These are phyloP conservation scores for Leucoraja ocellata DNA, from an alignment of 2,797 vertebrate species.

Conservation along the genomic window DNA sequence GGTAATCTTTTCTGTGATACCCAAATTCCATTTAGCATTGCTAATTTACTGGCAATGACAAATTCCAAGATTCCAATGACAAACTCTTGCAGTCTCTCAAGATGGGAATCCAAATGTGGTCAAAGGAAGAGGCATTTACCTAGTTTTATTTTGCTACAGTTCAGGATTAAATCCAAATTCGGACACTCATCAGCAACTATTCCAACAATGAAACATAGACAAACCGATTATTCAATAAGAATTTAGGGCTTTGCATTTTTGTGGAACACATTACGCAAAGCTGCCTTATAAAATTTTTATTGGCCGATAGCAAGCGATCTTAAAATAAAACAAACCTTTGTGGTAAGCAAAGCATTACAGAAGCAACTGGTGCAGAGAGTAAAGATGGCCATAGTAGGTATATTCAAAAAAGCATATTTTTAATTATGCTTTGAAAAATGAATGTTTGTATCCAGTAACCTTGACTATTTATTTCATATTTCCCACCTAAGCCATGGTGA, in stretches of 20 bases:
- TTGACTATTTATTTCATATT: not conserved
- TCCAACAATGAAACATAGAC: not conserved
- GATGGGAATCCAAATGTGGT: not conserved
- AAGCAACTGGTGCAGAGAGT: not conserved
- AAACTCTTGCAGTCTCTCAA: not conserved
- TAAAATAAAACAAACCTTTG: not conserved
- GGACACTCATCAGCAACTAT: not conserved
- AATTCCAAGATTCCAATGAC: not conserved
- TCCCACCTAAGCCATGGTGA: not conserved
- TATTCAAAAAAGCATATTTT: not conserved
- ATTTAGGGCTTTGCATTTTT: not conserved
- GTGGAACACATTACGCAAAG: too few relatives aligned
- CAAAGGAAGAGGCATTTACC: not conserved
- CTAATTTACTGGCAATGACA: not conserved
- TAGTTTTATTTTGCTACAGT: not conserved
- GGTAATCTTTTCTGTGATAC: not conserved
- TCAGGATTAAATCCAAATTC: not conserved
- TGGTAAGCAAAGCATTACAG: too few relatives aligned
- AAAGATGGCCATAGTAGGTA: not conserved
- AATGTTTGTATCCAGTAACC: not conserved
- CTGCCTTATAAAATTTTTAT: not conserved
- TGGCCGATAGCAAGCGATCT: not conserved
- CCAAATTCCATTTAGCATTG: not conserved
- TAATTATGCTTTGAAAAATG: not conserved
- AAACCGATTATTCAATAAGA: not conserved